Conservation (phyloP, 2,888 invertebrate genomes). For the Neoascia interrupta region DNA sequence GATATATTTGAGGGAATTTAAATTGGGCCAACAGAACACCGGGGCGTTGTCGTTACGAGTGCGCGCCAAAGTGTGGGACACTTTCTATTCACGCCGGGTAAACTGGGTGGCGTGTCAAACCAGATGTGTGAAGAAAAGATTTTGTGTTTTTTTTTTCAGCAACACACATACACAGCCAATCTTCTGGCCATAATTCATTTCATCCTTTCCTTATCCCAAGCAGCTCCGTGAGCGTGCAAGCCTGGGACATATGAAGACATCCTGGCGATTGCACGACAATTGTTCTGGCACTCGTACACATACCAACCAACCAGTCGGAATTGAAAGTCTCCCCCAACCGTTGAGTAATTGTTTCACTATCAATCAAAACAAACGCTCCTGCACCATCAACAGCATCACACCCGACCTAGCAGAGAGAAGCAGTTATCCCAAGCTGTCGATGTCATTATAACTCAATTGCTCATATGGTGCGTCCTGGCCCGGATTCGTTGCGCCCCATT, state of each 20-base stretch:
- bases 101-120: neutral
- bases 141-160: constrained; percentile 27
- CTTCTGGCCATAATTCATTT: constrained; percentile 62
- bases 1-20: constrained; percentile 83
- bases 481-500: constrained; percentile 64
- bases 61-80: constrained; percentile 57
- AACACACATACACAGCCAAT: constrained; percentile 58
- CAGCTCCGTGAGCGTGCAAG: constrained; percentile 11
- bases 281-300: constrained; percentile 42
- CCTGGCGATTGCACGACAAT: constrained; percentile 65
- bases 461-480: constrained; percentile 72
- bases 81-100: constrained; percentile 45
- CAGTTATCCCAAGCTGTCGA: constrained; percentile 78
- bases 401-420: too few relatives aligned
- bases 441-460: constrained; percentile 79
- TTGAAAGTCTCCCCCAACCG: constrained; percentile 17
- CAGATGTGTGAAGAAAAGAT: constrained; percentile 49
- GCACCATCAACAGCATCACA: neutral
- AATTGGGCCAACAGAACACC: constrained; percentile 76
- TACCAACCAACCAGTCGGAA: neutral
- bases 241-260: constrained; percentile 59
- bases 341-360: constrained; percentile 68
- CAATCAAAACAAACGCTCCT: constrained; percentile 64
- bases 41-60: constrained; percentile 47
- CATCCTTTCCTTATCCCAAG: constrained; percentile 35